A percentile compares a stretch with the other conserved stretches of the same genome.
Evolutionary conservation across 2,113 vertebrate species (phyloP).

Genomic region (Macaca nemestrina): DNA sequence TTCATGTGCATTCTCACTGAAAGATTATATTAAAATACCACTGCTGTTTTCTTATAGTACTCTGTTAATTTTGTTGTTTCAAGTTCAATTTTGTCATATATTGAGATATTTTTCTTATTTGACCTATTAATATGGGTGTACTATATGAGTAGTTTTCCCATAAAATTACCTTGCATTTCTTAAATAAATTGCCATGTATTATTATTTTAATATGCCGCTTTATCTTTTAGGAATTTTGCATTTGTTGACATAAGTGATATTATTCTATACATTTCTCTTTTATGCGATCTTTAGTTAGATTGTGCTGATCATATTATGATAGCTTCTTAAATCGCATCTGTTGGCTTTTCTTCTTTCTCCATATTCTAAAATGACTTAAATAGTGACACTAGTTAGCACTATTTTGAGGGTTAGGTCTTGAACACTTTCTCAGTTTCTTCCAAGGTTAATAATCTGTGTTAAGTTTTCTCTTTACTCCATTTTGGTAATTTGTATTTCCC

Average conservation of each 20-base stretch:
- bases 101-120: background rate
- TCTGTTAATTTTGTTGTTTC: background rate
- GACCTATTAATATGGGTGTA: background rate
- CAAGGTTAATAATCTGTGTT: background rate
- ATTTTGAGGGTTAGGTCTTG: background rate
- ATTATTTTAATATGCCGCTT: background rate
- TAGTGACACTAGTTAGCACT: background rate
- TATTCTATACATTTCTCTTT: background rate
- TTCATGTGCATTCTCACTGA: background rate
- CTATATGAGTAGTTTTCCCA: background rate
- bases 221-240: background rate
- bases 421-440: background rate
- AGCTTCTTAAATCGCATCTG: background rate
- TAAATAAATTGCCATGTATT: background rate
- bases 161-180: background rate
- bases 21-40: background rate
- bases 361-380: background rate
- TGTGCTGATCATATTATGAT: background rate
- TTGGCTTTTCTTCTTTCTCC: background rate
- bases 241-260: background rate
- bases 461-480: background rate
- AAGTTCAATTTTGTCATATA: background rate
- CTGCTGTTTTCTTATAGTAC: background rate
- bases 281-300: background rate
- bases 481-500: constrained; percentile 1